Base-by-base conservation (phyloP, 64 coral and sea anemone genomes). In the Cladopsammia gracilis region DNA sequence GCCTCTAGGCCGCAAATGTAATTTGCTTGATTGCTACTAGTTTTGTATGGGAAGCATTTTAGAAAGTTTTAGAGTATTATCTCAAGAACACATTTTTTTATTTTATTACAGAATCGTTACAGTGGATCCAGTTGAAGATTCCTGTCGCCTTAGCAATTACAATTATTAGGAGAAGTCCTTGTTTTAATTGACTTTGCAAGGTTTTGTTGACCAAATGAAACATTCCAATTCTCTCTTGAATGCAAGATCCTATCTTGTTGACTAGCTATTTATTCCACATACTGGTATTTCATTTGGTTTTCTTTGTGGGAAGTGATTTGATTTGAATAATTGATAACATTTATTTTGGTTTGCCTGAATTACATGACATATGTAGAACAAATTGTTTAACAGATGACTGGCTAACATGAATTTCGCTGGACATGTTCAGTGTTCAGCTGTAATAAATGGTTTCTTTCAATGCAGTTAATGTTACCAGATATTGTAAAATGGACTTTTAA, bases 61-160 rank as follows among this genome's bases (percentile, higher is more conserved):
- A 34, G 34, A 34, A 34, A 34, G 2, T 34, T 34, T 34, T 25
- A 64, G 22, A 10, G 26, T 22, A 7, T 25, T 25, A 72, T 25
- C 69, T 72, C 7, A 72, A 25, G 43, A 72, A 13, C 2, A 44
- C 18, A 13, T 94, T 11, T 77, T 85, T 67, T 62, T 86, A 62
- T 96, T 19, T 76, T 43, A 73, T 25, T 62, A 64, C 96, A 98
- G 96, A 98, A 90, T 82, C 88, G 96, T 75, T 98, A 98, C 71
- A 98, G 96, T 94, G 96, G 96, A 25, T 98, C 96, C 78, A 98
- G 96, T 94, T 98, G 90, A 98, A 93, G 24, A 94, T 67, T 67
- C 13, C 11, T 5, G 5, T 2, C 9, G 22, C 20, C 62, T 50
- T 84, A 50, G 62, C n/a, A 84, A 18, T 50, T 43, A 10, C n/a